A percentile compares a stretch with the other conserved stretches of the same genome.
phyloP scores from a whole-genome alignment of 2,797 vertebrate genomes.

The Meriones psammophilus region DNA sequence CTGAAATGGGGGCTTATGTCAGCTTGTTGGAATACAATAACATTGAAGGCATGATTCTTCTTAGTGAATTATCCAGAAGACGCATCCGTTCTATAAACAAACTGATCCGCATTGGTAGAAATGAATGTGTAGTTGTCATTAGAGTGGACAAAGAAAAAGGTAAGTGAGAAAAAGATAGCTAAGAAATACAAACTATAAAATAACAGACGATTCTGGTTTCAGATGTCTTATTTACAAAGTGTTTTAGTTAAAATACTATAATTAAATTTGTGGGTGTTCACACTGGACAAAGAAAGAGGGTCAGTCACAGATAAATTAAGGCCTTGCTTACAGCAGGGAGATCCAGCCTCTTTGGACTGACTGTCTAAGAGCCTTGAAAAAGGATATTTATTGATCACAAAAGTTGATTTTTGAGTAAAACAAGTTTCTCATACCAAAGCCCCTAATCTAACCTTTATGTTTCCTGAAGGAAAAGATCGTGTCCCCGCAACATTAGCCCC shows the following conservation, averaged over 20 bases:
- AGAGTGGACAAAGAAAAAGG: slow-evolving; percentile 99
- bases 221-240: background rate
- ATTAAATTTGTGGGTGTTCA: background rate
- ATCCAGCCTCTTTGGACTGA: background rate
- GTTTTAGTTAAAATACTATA: background rate
- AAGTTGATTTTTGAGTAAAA: background rate
- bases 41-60: slow-evolving; percentile 99
- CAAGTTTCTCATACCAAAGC: background rate
- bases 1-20: slow-evolving; percentile 99
- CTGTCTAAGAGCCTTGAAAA: background rate
- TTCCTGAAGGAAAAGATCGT: background rate
- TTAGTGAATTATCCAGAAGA: slow-evolving; percentile 97
- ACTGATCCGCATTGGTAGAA: slow-evolving; percentile 98
- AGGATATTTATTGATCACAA: background rate
- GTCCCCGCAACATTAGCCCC: background rate
- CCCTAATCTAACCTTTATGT: background rate
- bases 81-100: slow-evolving; percentile 99
- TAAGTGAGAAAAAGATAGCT: slow-evolving; percentile 83
- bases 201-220: background rate
- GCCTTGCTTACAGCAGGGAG: background rate
- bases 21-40: slow-evolving; percentile 99
- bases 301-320: background rate
- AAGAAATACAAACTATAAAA: background rate
- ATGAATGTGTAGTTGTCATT: slow-evolving; percentile 99
- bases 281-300: background rate